A percentile compares a stretch with the other conserved stretches of the same genome.
phyloP scores from a whole-genome alignment of 1,140 invertebrate genomes.

The Heliconius hermathena region DNA sequence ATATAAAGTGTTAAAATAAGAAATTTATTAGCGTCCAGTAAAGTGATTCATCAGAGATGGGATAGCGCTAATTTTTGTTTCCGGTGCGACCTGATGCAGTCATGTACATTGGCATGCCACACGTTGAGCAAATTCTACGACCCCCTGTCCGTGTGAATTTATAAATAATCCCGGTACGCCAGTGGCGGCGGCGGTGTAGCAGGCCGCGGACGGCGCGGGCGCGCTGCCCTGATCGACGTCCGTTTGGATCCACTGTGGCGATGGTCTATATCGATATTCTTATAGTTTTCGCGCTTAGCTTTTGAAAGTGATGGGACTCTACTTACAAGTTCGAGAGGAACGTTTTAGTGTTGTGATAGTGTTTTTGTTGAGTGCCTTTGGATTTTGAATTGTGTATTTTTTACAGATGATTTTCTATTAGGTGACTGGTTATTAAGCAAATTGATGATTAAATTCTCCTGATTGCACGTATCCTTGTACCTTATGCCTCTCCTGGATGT shows the following conservation, averaged over 20 bases:
- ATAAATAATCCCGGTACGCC: conserved; percentile 78
- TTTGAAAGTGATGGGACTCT: not conserved
- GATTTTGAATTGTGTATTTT: not conserved
- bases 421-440: not conserved
- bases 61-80: conserved; percentile 53
- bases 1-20: not conserved
- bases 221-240: conserved; percentile 61
- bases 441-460: not conserved
- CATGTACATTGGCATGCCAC: conserved; percentile 70
- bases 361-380: conserved; percentile 4
- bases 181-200: conserved; percentile 76
- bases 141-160: conserved; percentile 78
- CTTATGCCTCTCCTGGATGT: conserved; percentile 44
- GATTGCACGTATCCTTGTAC: conserved; percentile 10
- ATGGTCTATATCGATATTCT: conserved; percentile 36
- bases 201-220: conserved; percentile 77
- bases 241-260: conserved; percentile 45
- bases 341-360: conserved; percentile 25
- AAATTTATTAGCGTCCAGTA: conserved; percentile 15
- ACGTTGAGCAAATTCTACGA: conserved; percentile 79
- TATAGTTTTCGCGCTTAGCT: not conserved
- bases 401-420: not conserved
- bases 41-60: conserved; percentile 26
- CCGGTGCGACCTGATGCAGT: conserved; percentile 67
- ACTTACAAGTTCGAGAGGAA: not conserved